phyloP scores from a whole-genome alignment of 2,888 invertebrate genomes.

The Tridacna crocea region DNA sequence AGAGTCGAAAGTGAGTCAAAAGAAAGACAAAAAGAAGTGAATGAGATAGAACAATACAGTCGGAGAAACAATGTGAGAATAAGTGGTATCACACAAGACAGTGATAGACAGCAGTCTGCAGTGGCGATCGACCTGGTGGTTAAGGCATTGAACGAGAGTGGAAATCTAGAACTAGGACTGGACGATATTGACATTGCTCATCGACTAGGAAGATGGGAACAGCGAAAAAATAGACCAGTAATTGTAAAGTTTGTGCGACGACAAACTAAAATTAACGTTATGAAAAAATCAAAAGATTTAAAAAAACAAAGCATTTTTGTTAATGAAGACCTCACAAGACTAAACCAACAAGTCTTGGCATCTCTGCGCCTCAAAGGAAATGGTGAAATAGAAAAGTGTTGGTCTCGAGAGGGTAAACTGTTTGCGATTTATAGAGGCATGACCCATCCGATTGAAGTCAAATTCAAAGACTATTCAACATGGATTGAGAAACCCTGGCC shows the following conservation, averaged over 20 bases:
- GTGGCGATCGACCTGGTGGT: neutral
- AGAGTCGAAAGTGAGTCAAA: neutral
- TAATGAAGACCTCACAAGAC: neutral
- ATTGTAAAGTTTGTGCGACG: constrained; percentile 19
- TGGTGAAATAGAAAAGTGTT: neutral
- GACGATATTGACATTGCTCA: constrained; percentile 21
- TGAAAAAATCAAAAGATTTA: neutral
- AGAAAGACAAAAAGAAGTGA: neutral
- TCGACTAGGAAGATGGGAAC: constrained; percentile 6
- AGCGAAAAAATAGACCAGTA: neutral
- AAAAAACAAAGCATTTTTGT: neutral
- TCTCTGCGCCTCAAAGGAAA: neutral
- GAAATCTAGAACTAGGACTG: neutral
- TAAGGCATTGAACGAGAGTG: neutral
- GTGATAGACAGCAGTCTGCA: neutral
- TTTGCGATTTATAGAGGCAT: neutral
- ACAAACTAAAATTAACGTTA: too few relatives aligned
- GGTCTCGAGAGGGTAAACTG: neutral
- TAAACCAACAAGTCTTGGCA: neutral
- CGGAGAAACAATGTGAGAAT: neutral
- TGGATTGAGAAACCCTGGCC: neutral
- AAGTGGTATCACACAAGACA: neutral
- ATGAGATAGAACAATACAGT: neutral
- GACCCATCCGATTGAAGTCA: neutral
- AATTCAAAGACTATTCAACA: neutral